Evolutionary conservation across 2,888 invertebrate genomes (phyloP).

Genomic region (Apoda limacodes): DNA sequence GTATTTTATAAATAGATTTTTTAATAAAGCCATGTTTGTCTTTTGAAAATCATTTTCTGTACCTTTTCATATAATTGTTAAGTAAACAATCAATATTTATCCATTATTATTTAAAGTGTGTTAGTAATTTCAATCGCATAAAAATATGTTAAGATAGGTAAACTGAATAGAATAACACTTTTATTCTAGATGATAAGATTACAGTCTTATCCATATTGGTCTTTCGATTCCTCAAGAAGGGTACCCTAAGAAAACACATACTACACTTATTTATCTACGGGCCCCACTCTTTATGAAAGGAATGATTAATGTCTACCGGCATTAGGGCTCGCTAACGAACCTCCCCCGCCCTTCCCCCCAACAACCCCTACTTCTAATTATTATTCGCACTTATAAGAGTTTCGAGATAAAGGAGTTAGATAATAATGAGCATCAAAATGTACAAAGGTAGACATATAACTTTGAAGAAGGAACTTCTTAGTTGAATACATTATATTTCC

Average conservation of each 20-base stretch:
- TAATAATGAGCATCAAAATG: constrained; percentile 19
- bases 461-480: too few relatives aligned
- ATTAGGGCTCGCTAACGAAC: constrained; percentile 64
- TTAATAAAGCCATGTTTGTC: too few relatives aligned
- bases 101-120: too few relatives aligned
- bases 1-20: too few relatives aligned
- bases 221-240: constrained; percentile 46
- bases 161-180: too few relatives aligned
- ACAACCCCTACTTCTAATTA: constrained; percentile 44
- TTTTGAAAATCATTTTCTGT: too few relatives aligned
- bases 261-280: constrained; percentile 69
- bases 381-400: constrained; percentile 67
- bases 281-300: constrained; percentile 69
- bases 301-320: constrained; percentile 69
- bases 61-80: too few relatives aligned
- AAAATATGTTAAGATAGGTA: not conserved
- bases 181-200: too few relatives aligned
- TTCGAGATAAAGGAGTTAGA: constrained; percentile 35
- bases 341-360: constrained; percentile 22
- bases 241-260: constrained; percentile 69
- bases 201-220: constrained; percentile 33
- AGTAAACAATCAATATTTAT: not conserved
- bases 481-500: too few relatives aligned
- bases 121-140: not conserved
- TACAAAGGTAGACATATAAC: too few relatives aligned